phyloP scores from a whole-genome alignment of 2,797 vertebrate species.

The Gouania willdenowi region DNA sequence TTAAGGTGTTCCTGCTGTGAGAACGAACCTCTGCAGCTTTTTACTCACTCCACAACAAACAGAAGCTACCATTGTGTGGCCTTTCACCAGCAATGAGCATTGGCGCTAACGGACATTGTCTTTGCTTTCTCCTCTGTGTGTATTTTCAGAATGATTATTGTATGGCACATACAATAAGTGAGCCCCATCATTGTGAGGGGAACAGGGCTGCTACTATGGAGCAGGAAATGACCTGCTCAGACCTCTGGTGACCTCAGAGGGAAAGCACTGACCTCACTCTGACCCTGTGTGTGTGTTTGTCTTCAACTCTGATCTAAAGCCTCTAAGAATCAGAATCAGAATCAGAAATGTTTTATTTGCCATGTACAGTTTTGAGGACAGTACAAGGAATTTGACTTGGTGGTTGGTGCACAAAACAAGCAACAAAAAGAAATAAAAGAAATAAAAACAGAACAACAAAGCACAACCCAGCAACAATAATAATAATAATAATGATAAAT shows the following conservation, averaged over 20 bases:
- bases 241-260: conserved; percentile 68
- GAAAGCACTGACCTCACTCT: conserved; percentile 64
- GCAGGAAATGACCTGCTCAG: conserved; percentile 72
- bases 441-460: too few relatives aligned
- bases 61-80: conserved; percentile 66
- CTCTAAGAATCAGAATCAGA: too few relatives aligned
- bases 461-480: too few relatives aligned
- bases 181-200: conserved; percentile 60
- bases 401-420: too few relatives aligned
- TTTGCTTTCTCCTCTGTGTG: conserved; percentile 64
- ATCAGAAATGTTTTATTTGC: too few relatives aligned
- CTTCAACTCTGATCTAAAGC: conserved; percentile 33
- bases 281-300: conserved; percentile 52
- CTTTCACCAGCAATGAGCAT: conserved; percentile 55
- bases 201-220: conserved; percentile 55
- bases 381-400: too few relatives aligned
- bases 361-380: too few relatives aligned
- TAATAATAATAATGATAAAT: too few relatives aligned
- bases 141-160: conserved; percentile 78
- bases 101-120: conserved; percentile 78
- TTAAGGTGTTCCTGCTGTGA: conserved; percentile 23
- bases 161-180: conserved; percentile 73
- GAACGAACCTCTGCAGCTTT: conserved; percentile 28
- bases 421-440: too few relatives aligned
- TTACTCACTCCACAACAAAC: conserved; percentile 38